Conservation (phyloP, 2,113 vertebrate species). For the Austrofundulus limnaeus region DNA sequence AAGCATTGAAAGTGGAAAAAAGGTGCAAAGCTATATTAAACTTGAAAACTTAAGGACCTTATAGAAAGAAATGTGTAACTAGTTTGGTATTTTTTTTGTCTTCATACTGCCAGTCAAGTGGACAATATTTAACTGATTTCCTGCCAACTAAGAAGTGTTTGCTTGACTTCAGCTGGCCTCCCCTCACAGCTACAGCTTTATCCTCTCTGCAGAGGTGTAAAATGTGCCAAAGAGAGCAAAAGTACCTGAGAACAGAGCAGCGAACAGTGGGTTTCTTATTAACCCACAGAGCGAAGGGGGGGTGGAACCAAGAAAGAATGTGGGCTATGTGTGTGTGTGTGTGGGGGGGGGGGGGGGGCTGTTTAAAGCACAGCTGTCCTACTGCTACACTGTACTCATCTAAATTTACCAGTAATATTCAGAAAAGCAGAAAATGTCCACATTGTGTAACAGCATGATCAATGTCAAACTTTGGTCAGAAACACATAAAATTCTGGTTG, state of each 20-base stretch:
- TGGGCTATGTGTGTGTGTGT: constrained; percentile 60
- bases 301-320: constrained; percentile 73
- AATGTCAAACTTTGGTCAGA: neutral
- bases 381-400: constrained; percentile 42
- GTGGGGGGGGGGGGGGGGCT: constrained; percentile 25
- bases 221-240: constrained; percentile 40
- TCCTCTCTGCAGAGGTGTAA: constrained; percentile 49
- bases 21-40: no score
- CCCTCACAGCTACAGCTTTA: neutral
- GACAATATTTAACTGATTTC: neutral
- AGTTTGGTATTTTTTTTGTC: neutral
- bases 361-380: no score
- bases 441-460: no score
- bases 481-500: neutral
- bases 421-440: neutral
- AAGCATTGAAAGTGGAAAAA: no score
- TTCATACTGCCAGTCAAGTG: neutral
- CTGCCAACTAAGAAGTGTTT: neutral
- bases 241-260: constrained; percentile 57
- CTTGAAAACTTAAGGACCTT: no score
- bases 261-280: constrained; percentile 74
- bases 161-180: constrained; percentile 1
- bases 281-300: constrained; percentile 44
- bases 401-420: constrained; percentile 4
- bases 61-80: no score